phyloP scores from a whole-genome alignment of 2,113 vertebrate species.

The Tragelaphus imberbis region DNA sequence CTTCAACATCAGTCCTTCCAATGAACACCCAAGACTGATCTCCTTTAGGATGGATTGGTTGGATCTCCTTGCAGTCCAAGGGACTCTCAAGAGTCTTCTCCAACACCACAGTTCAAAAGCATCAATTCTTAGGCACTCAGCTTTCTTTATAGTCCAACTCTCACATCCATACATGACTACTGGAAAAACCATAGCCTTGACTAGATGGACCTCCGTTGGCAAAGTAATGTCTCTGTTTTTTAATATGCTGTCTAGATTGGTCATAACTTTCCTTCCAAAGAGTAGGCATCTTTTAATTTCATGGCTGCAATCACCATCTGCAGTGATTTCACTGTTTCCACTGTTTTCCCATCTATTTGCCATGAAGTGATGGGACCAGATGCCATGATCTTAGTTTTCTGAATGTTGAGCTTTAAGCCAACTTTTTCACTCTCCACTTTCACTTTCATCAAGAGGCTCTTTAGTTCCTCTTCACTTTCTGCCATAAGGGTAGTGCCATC shows the following conservation, averaged over 20 bases:
- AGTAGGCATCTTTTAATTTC: not conserved
- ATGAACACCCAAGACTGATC: not conserved
- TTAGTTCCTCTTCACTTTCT: not conserved
- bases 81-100: not conserved
- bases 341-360: not conserved
- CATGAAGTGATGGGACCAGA: not conserved
- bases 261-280: not conserved
- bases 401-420: not conserved
- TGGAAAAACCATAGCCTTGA: not conserved
- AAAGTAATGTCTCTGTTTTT: not conserved
- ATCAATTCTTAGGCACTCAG: fast-evolving
- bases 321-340: not conserved
- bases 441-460: not conserved
- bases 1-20: not conserved
- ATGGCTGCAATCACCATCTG: not conserved
- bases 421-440: not conserved
- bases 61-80: not conserved
- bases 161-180: not conserved
- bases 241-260: not conserved
- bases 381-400: not conserved
- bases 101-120: not conserved
- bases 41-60: not conserved
- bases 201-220: not conserved
- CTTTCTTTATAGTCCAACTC: not conserved
- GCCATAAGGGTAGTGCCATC: not conserved